Evolutionary conservation across 2,797 vertebrate species (phyloP), one percentile per base, ranked within the genome.

Genomic region (Sebastes flavidus): DNA sequence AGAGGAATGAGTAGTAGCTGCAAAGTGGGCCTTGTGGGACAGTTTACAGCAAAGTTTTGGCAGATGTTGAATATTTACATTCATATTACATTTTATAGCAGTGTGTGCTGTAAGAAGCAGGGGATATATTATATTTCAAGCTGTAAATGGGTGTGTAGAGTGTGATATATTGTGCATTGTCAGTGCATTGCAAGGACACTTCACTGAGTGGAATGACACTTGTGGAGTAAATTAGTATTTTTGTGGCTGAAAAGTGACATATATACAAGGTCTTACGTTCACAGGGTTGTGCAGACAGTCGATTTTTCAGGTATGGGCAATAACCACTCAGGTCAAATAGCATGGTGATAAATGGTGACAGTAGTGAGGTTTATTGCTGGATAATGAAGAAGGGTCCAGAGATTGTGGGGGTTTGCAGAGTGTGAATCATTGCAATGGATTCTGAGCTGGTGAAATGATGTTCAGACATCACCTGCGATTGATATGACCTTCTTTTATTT

Each of bases 331-430:
- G 25, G 32, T 56, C 42, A 72, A 79, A 87, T 22, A 25, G 67
- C 65, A 46, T 49, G 54, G 59, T 78, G 69, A 85, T 87, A 88
- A 86, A 89, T 79, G 42, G 20, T 88, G 85, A 87, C 72, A 72
- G 63, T 16, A 18, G 46, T 54, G 52, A 70, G 52, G 62, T 89
- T 87, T 86, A 86, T 80, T 54, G 65, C 77, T 29, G 65, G 65
- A 60, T 84, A 63, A 78, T 6, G 1, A 80, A 56, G 30, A 82
- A 25, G 58, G 63, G 29, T 65, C 36, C 67, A 73, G 71, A 82
- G 34, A 76, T 63, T 65, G 62, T 63, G 59, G 22, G 6, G 0
- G 16, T 49, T 22, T 58, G 13, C 29, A 34, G 18, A 22, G 13
- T 54, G 36, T 81, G 77, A 72, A 72, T 76, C 58, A 78, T 14